Evolutionary conservation across 2,113 vertebrate genomes (phyloP), one percentile per base, ranked within the genome.

Genomic region (Cebus imitator): DNA sequence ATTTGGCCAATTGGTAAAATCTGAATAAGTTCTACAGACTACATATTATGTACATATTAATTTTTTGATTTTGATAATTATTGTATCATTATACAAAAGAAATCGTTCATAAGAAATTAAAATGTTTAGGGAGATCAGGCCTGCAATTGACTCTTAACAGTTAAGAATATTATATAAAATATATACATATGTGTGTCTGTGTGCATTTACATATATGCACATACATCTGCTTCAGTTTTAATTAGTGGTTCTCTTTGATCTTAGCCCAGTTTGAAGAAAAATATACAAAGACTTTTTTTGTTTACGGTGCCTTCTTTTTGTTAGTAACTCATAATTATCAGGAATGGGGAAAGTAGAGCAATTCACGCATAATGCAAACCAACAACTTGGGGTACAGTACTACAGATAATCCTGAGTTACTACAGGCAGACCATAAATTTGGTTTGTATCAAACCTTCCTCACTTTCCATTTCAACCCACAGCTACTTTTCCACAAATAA

Each of bases 61-160:
- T 81, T 90, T 83, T 27, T 8, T 81, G n/a, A 72, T 90, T 83
- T 84, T 87, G 40, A 94, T 21, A 55, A 90, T 55, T 58, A 79
- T 87, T 12, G 6, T 75, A 37, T 93, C 25, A 52, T 57, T 85
- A 64, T 35, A 5, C 40, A 84, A 82, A 91, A 80, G 3, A 90
- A 84, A 66, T 72, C 72, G 18, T 89, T 87, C 20, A 79, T 86
- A 91, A 55, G 20, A 93, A 92, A 92, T 21, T 72, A 17, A 93
- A 61, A 32, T 72, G 1, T 37, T 80, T 75, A 87, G 27, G 20
- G 3, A 37, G 18, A 94, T 73, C 43, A 89, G 37, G 16, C 68
- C 52, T 87, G 7, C 1, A 92, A 72, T 3, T 52, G 10, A 85
- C 1, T 84, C 50, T 76, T 92, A 93, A 43, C 1, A 91, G 18